Evolutionary conservation across 2,888 invertebrate species (phyloP).

Genomic region (Lochmaea crataegi): DNA sequence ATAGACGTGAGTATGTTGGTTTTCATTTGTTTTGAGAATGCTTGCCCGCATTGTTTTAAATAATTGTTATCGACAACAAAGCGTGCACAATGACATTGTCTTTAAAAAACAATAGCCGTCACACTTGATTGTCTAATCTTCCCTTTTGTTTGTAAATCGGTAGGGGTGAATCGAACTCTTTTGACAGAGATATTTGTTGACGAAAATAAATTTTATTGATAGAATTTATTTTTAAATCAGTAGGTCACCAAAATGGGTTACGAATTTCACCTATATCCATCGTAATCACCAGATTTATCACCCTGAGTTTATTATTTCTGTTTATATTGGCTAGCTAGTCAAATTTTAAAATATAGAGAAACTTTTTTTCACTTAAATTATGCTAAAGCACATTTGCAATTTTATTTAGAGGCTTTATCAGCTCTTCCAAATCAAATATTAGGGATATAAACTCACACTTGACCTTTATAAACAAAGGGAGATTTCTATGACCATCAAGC

Average conservation of each 20-base stretch:
- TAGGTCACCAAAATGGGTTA: too few species aligned
- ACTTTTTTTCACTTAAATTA: too few species aligned
- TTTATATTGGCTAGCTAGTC: too few species aligned
- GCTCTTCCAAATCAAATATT: slow-evolving; percentile 25
- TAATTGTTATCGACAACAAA: slow-evolving; percentile 44
- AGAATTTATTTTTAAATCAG: too few species aligned
- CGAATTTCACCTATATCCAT: too few species aligned
- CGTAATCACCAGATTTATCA: too few species aligned
- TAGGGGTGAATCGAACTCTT: background rate
- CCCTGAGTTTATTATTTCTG: too few species aligned
- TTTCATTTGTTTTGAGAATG: slow-evolving; percentile 38
- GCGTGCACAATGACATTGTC: slow-evolving; percentile 41
- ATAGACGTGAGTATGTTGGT: slow-evolving; percentile 30
- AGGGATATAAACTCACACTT: slow-evolving; percentile 29
- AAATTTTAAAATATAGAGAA: too few species aligned
- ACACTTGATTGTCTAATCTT: slow-evolving; percentile 49
- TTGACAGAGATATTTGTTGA: background rate
- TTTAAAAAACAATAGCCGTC: slow-evolving; percentile 48
- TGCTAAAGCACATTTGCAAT: background rate
- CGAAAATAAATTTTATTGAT: too few species aligned
- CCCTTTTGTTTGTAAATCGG: slow-evolving; percentile 14
- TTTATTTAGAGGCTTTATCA: background rate
- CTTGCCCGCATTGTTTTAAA: slow-evolving; percentile 45
- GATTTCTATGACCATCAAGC: slow-evolving; percentile 6
- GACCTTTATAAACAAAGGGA: slow-evolving; percentile 33